Base-by-base conservation (phyloP, 2,797 vertebrate genomes). In the Poecilia picta region DNA sequence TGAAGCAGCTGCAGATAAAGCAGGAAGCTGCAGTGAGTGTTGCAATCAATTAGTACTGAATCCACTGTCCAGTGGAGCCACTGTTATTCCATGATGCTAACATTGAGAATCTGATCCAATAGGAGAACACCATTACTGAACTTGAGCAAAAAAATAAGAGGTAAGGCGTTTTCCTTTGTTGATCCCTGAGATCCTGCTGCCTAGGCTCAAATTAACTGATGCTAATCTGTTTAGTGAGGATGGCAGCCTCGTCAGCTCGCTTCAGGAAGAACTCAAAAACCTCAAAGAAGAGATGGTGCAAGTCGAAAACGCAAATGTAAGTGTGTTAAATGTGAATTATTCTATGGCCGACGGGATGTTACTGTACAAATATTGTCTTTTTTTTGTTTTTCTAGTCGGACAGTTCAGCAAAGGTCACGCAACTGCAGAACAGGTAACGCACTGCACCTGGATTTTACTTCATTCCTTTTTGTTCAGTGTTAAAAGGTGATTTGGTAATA, bases 401-500 rank as follows among this genome's bases (percentile, higher is more conserved):
- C 83, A 93, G 77, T 46, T 94, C 89, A 77, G 87, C 85, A 75
- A 96, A 98, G 86, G 80, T 95, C 2, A 87, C 89, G 83, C 93
- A 94, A 76, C 92, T 98, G 83, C 95, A 90, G 84, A 93, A 81
- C 77, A 97, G 97, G 97, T 98, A 81, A 78, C 2, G 16, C 0
- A 20, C 23, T 16, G 5, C 39, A 47, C 25, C 25, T 43, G 31
- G 13, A 16, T 70, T 70, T 70, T n/a, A 43, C 11, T 70, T 43
- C 23, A n/a, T 11, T 70, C 66, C 12, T 70, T 23, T 25, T 39
- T 41, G 23, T 41, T 39, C 33, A 68, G 39, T 70, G 11, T 43
- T 43, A 70, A 39, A 68, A 25, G 10, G 20, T 68, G 64, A 23
- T 23, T 68, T 23, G 36, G 64, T 39, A 23, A 39, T 41, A 39